Conservation (phyloP, 1,140 invertebrate genomes). For the Panagrolaimus sp. region DNA sequence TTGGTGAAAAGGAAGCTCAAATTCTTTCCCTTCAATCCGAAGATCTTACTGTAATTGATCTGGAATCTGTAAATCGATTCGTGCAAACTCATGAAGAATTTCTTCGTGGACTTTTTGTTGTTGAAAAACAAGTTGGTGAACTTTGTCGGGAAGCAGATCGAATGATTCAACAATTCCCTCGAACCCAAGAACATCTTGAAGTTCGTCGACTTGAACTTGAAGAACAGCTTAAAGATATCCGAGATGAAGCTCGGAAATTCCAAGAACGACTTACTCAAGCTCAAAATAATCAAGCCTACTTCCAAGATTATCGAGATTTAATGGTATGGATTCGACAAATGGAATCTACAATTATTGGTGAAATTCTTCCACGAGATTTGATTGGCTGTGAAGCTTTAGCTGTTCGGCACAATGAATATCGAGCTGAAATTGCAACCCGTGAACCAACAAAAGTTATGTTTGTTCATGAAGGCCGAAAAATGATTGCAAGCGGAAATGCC, state of each 20-base stretch:
- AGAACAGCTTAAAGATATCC: slow-evolving; percentile 73
- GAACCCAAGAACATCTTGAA: slow-evolving; percentile 85
- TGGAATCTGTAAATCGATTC: slow-evolving; percentile 68
- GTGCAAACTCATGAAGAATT: slow-evolving; percentile 56
- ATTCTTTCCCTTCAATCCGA: slow-evolving; percentile 64
- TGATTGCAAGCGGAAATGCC: slow-evolving; percentile 73
- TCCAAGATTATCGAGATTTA: slow-evolving; percentile 62
- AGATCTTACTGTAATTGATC: slow-evolving; percentile 52
- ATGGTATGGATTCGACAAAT: slow-evolving; percentile 87
- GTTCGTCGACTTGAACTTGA: slow-evolving; percentile 81
- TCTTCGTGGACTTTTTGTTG: slow-evolving; percentile 73
- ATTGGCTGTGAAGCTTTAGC: slow-evolving; percentile 75
- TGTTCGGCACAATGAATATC: slow-evolving; percentile 78
- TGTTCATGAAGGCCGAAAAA: slow-evolving; percentile 54
- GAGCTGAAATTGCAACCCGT: slow-evolving; percentile 79
- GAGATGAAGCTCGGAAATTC: slow-evolving; percentile 70
- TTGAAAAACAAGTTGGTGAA: slow-evolving; percentile 71
- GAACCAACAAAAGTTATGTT: slow-evolving; percentile 74
- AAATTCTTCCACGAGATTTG: slow-evolving; percentile 77
- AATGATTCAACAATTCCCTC: slow-evolving; percentile 74
- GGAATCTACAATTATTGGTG: slow-evolving; percentile 80
- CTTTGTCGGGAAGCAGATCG: slow-evolving; percentile 69
- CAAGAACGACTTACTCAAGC: slow-evolving; percentile 77
- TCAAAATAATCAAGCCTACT: slow-evolving; percentile 75
- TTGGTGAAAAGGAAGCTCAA: slow-evolving; percentile 81